Conservation (phyloP, 2,888 invertebrate genomes). For the Caenorhabditis sp. region DNA sequence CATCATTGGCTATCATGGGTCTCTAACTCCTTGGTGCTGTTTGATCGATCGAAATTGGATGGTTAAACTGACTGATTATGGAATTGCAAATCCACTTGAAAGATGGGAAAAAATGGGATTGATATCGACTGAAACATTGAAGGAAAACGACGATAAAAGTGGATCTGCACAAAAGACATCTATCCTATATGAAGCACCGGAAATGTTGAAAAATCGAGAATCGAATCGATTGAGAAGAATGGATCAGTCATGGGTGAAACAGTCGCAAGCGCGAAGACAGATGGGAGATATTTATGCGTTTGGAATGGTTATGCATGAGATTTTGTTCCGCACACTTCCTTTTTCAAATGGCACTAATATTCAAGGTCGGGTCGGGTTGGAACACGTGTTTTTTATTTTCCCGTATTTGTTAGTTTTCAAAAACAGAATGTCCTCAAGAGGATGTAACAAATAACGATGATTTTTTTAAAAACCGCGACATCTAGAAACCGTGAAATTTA, state of each 20-base stretch:
- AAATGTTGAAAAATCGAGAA: conserved; percentile 62
- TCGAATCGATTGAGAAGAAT: conserved; percentile 52
- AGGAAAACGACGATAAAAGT: conserved; percentile 63
- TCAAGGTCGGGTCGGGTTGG: conserved; percentile 23
- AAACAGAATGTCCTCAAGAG: too few relatives aligned
- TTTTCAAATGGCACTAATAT: conserved; percentile 62
- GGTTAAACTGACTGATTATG: conserved; percentile 68
- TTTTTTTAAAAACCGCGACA: too few relatives aligned
- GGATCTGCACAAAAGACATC: conserved; percentile 62
- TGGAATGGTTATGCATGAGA: conserved; percentile 62
- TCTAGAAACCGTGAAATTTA: too few relatives aligned
- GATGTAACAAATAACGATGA: too few relatives aligned
- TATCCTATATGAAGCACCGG: conserved; percentile 62
- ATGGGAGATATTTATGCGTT: conserved; percentile 56
- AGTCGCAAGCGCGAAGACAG: conserved; percentile 44
- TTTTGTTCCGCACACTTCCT: conserved; percentile 65
- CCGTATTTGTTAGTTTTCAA: too few relatives aligned
- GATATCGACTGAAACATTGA: conserved; percentile 59
- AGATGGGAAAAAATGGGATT: conserved; percentile 65
- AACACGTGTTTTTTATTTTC: too few relatives aligned
- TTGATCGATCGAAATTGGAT: conserved; percentile 69
- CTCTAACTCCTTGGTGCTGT: conserved; percentile 66
- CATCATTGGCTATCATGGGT: conserved; percentile 64
- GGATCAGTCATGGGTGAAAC: conserved; percentile 62
- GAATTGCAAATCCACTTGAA: conserved; percentile 66